Conservation (phyloP, 2,113 vertebrate species). For the Oncorhynchus masou region DNA sequence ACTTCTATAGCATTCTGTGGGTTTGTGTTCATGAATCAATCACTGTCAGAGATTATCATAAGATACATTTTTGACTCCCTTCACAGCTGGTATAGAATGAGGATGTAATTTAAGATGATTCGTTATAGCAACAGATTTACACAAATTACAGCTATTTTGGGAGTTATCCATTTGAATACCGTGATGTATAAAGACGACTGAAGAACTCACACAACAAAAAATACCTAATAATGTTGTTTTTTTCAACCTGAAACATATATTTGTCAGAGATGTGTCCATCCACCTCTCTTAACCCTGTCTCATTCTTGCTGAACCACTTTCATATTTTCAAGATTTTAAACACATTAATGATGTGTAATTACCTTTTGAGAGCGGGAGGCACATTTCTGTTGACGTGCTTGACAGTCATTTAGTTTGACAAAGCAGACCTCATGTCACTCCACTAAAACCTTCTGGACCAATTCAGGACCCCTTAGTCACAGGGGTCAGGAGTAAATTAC, state of each 20-base stretch:
- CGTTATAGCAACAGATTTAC: no score
- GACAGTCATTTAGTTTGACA: constrained; percentile 5
- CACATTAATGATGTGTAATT: constrained; percentile 12
- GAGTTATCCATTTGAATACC: no score
- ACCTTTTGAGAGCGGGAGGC: not conserved
- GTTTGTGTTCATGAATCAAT: no score
- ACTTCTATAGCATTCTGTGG: no score
- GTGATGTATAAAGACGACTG: no score
- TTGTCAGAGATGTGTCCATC: not conserved
- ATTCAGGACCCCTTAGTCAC: not conserved
- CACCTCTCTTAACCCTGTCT: not conserved
- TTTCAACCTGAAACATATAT: not conserved
- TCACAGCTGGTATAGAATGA: no score
- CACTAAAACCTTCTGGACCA: not conserved
- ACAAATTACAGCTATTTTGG: no score
- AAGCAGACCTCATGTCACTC: not conserved
- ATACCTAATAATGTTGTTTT: no score
- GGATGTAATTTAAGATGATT: no score
- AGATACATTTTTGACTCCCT: no score
- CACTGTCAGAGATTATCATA: no score
- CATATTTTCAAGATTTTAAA: not conserved
- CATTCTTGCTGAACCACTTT: not conserved
- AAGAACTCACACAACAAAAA: no score
- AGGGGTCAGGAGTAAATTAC: constrained; percentile 6
- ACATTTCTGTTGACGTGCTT: not conserved